These are phyloP conservation scores for Microctonus aethiopoides DNA, from an alignment of 2,888 invertebrate species.

Conservation along the genomic window DNA sequence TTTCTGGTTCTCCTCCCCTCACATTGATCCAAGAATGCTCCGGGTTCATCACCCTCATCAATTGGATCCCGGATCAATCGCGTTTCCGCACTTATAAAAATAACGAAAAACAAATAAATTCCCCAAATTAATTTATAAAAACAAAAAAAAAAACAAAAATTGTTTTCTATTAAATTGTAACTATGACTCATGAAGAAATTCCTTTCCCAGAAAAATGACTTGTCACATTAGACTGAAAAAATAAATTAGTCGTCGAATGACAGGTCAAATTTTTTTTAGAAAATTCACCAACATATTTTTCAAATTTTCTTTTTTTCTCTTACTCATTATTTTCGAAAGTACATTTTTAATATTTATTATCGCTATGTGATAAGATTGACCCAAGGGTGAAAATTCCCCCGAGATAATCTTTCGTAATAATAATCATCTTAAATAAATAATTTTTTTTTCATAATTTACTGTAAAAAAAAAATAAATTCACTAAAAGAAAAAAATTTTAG, in stretches of 20 bases:
- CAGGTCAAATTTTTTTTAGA: background rate
- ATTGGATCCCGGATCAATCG: no score
- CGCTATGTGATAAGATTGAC: background rate
- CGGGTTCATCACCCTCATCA: background rate
- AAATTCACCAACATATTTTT: background rate
- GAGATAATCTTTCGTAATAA: background rate
- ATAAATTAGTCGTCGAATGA: background rate
- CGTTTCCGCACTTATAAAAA: no score
- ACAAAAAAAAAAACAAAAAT: background rate
- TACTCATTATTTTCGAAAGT: background rate
- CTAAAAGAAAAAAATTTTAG: background rate
- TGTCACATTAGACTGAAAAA: background rate
- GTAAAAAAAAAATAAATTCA: background rate
- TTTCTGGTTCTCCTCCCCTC: background rate
- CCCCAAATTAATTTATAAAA: background rate
- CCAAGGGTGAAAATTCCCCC: background rate
- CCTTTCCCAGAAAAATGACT: background rate
- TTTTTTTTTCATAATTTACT: no score
- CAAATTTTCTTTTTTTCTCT: background rate
- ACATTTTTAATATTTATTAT: background rate
- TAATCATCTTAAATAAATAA: no score
- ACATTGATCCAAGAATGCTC: background rate
- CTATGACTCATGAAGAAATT: background rate
- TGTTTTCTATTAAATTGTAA: background rate
- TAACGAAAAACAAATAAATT: background rate